phyloP scores from a whole-genome alignment of 2,797 vertebrate genomes.

The Ceryle rudis region DNA sequence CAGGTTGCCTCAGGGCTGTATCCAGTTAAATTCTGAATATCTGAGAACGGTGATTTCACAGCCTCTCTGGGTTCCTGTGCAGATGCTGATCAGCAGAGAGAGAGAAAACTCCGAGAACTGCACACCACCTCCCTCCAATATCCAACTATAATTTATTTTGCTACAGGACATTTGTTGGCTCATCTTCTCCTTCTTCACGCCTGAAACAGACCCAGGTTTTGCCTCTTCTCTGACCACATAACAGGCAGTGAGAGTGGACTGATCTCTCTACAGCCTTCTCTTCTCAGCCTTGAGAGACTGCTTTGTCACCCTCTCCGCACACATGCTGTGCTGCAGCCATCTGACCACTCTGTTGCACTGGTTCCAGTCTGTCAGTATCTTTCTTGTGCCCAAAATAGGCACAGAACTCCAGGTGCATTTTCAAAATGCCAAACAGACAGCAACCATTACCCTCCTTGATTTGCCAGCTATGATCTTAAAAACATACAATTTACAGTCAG shows the following conservation, averaged over 20 bases:
- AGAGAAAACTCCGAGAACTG: background rate
- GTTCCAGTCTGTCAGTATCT: background rate
- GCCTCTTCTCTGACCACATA: background rate
- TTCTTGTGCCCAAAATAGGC: background rate
- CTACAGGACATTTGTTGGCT: background rate
- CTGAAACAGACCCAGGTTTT: background rate
- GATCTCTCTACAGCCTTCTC: background rate
- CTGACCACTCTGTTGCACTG: background rate
- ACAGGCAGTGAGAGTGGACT: background rate
- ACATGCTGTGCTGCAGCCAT: background rate
- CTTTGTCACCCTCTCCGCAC: background rate
- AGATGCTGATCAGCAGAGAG: background rate
- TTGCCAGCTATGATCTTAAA: background rate
- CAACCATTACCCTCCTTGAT: background rate
- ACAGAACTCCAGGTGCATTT: background rate
- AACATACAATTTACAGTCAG: background rate
- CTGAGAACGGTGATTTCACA: fast-evolving
- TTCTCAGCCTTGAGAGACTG: background rate
- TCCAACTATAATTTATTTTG: background rate
- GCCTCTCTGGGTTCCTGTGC: background rate
- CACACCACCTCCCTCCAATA: background rate
- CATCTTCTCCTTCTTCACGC: background rate
- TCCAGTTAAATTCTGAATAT: background rate
- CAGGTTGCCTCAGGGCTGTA: background rate
- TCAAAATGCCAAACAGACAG: background rate